A percentile compares a stretch with the other conserved stretches of the same genome.
These are phyloP conservation scores for Leptinotarsa lineolata DNA, from an alignment of 1,140 invertebrate genomes.

Conservation along the genomic window DNA sequence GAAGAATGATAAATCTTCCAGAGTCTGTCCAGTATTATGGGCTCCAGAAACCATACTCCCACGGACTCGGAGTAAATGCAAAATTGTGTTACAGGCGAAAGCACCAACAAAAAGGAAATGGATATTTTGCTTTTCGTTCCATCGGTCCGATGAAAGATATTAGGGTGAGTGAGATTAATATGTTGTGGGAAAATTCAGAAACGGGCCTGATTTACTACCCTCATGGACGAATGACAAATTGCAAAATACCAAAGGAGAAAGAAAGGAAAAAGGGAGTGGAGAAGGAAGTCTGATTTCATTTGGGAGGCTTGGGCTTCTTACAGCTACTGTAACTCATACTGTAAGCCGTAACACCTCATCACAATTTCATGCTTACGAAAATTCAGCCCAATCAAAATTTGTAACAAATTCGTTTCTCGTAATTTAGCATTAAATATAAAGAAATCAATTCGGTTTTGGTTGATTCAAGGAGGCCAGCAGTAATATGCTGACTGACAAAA, in stretches of 20 bases:
- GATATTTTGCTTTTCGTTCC: constrained; percentile 2
- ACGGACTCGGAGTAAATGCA: not conserved
- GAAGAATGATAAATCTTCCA: not conserved
- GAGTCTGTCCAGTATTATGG: not conserved
- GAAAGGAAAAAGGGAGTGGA: no score
- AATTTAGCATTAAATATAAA: no score
- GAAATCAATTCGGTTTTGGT: no score
- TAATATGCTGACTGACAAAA: no score
- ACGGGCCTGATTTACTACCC: not conserved
- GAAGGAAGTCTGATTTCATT: no score
- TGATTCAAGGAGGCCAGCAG: no score
- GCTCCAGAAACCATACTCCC: not conserved
- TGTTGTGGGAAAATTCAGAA: not conserved
- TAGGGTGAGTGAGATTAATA: not conserved
- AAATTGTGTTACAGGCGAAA: not conserved
- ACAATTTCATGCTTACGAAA: no score
- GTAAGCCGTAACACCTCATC: no score
- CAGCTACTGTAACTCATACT: no score
- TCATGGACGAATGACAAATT: not conserved
- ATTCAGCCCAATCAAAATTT: no score
- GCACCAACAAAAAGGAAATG: not conserved
- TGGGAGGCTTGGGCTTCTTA: no score
- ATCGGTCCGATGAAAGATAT: not conserved
- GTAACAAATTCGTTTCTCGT: no score
- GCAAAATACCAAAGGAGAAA: not conserved